Evolutionary conservation across 2,113 vertebrate genomes (phyloP), one percentile per base, ranked within the genome.

Genomic region (Plecturocebus donacophilus): DNA sequence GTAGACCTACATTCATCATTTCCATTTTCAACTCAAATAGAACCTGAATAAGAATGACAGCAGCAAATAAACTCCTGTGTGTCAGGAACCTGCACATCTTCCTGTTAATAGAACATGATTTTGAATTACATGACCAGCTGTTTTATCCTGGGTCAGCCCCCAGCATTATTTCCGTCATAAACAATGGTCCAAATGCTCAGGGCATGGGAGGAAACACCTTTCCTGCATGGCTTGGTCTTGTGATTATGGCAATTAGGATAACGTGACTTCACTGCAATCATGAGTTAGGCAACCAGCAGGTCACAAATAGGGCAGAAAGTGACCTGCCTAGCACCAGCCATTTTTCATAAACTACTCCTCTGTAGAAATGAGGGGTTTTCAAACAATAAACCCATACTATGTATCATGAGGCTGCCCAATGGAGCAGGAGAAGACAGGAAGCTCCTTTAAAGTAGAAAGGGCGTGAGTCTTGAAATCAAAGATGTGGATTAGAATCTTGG

Each of bases 201-300:
- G 42, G 83, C 96, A 93, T 95, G 88, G 88, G 88, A 98, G 97
- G 98, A 98, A 98, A 97, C 98, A 98, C 98, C 97, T 98, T 98
- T 97, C 94, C 96, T 96, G 93, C 64, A 27, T 68, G 71, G 40
- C 79, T 94, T 75, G 68, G 64, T 94, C 97, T 96, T 97, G 94
- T 96, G 97, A 87, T 93, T 85, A 92, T 96, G 70, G 27, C 49
- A 89, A 42, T 94, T 95, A 95, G 91, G 90, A 71, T 95, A 96
- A 96, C 88, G 61, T 94, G 97, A 97, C 82, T 90, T 97, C 96
- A 96, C 0, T 95, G 79, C 32, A 97, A 21, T 96, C 88, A 92
- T 85, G 77, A 87, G 38, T 97, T 81, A 94, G 89, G 80, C 93
- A 96, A 95, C 47, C n/a, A 49, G 61, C 68, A 94, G 82, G 91